These are phyloP conservation scores for Lepidurus arcticus DNA, from an alignment of 1,140 invertebrate genomes.

Conservation along the genomic window DNA sequence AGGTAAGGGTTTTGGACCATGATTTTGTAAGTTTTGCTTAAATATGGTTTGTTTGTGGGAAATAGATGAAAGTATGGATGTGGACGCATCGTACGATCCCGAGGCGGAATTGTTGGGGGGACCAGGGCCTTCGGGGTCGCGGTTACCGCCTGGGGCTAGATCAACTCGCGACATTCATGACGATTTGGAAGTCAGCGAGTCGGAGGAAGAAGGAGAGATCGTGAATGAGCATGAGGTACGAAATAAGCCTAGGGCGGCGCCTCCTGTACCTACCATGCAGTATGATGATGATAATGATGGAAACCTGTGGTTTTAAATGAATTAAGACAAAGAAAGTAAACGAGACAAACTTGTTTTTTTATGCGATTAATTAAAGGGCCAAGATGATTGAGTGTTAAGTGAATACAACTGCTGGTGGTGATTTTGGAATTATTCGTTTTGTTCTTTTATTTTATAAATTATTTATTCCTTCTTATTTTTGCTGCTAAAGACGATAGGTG, in stretches of 20 bases:
- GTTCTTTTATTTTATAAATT: too few species aligned
- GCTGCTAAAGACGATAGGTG: too few species aligned
- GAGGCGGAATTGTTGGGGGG: conserved; percentile 36
- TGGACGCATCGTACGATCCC: conserved; percentile 79
- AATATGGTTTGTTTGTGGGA: conserved; percentile 35
- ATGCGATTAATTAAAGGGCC: too few species aligned
- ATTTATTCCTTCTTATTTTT: too few species aligned
- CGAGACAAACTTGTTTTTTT: too few species aligned
- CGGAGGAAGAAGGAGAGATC: conserved; percentile 59
- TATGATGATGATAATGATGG: conserved; percentile 49
- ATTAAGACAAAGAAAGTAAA: not conserved
- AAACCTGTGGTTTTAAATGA: conserved; percentile 51
- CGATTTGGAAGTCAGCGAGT: conserved; percentile 71
- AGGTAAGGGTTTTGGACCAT: conserved; percentile 35
- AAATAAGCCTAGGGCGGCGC: conserved; percentile 39
- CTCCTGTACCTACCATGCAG: conserved; percentile 35
- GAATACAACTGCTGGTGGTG: too few species aligned
- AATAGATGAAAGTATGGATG: conserved; percentile 67
- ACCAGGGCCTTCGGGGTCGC: conserved; percentile 43
- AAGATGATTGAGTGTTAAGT: too few species aligned
- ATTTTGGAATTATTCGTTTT: too few species aligned
- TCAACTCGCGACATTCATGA: conserved; percentile 57
- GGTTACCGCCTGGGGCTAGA: conserved; percentile 43
- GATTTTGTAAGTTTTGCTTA: conserved; percentile 2
- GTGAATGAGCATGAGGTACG: conserved; percentile 39